Conservation (phyloP, 2,888 invertebrate genomes). For the Mimas tiliae region DNA sequence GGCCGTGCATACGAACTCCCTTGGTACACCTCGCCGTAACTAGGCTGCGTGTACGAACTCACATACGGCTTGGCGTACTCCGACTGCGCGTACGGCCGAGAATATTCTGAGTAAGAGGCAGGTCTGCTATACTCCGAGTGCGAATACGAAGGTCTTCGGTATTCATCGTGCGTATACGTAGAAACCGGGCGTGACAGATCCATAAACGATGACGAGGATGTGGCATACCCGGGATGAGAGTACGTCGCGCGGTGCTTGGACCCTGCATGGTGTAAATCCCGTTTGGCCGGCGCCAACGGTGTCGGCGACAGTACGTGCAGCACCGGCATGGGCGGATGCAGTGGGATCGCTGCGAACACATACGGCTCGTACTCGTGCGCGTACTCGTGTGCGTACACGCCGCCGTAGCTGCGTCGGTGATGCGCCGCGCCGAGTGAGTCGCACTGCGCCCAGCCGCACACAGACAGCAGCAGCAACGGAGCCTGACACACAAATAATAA, state of each 20-base stretch:
- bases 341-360: slow-evolving; percentile 66
- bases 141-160: slow-evolving; percentile 18
- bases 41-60: slow-evolving; percentile 32
- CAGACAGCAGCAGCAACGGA: slow-evolving; percentile 49
- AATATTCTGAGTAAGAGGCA: slow-evolving; percentile 7
- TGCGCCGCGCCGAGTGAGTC: slow-evolving; percentile 48
- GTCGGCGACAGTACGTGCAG: slow-evolving; percentile 58
- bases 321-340: slow-evolving; percentile 66
- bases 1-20: slow-evolving; percentile 11
- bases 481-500: slow-evolving; percentile 43
- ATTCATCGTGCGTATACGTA: slow-evolving; percentile 8
- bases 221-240: slow-evolving; percentile 34
- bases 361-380: slow-evolving; percentile 60
- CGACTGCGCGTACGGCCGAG: slow-evolving; percentile 5
- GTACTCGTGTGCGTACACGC: slow-evolving; percentile 51
- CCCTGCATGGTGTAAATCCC: slow-evolving; percentile 41
- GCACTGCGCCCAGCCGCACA: slow-evolving; percentile 42
- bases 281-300: slow-evolving; percentile 35
- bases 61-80: slow-evolving; percentile 29
- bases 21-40: slow-evolving; percentile 31
- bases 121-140: slow-evolving; percentile 17
- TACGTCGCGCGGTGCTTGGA: slow-evolving; percentile 45
- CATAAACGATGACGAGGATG: slow-evolving; percentile 28
- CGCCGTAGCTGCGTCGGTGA: slow-evolving; percentile 50
- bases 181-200: slow-evolving; percentile 33